Evolutionary conservation across 2,797 vertebrate species (phyloP), one percentile per base, ranked within the genome.

Genomic region (Tympanoctomys barrerae): DNA sequence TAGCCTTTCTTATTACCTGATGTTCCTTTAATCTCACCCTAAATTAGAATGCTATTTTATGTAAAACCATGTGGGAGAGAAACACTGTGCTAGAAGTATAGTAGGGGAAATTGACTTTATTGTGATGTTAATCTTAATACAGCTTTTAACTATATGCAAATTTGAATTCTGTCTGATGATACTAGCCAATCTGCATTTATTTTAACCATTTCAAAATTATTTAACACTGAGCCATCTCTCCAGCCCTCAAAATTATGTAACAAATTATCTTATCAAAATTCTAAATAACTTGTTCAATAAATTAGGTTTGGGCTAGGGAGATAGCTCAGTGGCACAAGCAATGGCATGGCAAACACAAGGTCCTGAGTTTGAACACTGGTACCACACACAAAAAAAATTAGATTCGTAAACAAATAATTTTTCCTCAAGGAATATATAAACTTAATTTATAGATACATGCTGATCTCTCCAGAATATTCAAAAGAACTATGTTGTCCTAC

Each of bases 41-140:
- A 82, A 88, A 39, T 64, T 79, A 82, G 26, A 24, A 59, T 79
- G 33, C 13, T 14, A 49, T 92, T 12, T 68, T 82, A 88, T 89
- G 92, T 94, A 83, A 82, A 92, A 92, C 21, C 89, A 18, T 42
- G 12, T 28, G 61, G 18, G 75, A 92, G 82, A 90, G 12, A 61
- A 87, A 94, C 92, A 1, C 24, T 4, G 21, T 59, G 6, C 7
- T 64, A 92, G 33, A 89, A 64, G 10, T 5, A 79, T 75, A 59
- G 28, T 62, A 11, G 13, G 26, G 6, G 21, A 64, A 87, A 94
- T 39, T 93, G 54, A 31, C 2, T 73, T 96, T 87, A 46, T 7
- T 62, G 39, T 84, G 59, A 70, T 28, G 13, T 21, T 52, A 9
- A 21, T 49, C 81, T 81, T 90, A 79, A 61, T 36, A 49, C 11